Base-by-base conservation (phyloP, 2,888 invertebrate species). In the Hecatera dysodea region DNA sequence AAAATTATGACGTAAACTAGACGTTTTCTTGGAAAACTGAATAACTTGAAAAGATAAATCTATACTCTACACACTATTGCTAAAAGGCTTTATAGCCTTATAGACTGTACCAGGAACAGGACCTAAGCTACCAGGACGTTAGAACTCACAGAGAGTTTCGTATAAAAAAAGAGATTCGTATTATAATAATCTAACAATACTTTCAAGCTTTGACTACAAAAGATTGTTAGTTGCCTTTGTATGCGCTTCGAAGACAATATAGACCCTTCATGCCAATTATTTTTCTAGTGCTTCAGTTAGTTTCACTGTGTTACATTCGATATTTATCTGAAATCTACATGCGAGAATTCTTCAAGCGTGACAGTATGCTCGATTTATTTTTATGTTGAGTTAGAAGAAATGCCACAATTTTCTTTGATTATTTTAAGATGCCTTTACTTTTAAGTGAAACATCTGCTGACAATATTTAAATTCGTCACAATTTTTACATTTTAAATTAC, bases 231-330 rank as follows among this genome's bases (percentile, higher is more conserved):
- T 64, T 48, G 79, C 81, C 88, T 88, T 87, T 87, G 86, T 84
- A 77, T 52, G 55, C 68, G 53, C 46, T 60, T 50, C 44, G 7
- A 68, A 67, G 60, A 79, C 53, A 60, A 60, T 69, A 65, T 65
- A 55, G 44, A 67, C 69, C 70, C 50, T 80, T 80, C 85, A 77
- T 86, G 82, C 86, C 89, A 88, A 90, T 90, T 90, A 89, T 87
- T 86, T 88, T 86, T 81, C 75, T 75, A 82, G 29, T 55, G 61
- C 76, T 59, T 67, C 66, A 57, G 66, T 71, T 59, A 63, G 22
- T 60, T 72, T 65, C 62, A 60, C 39, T 52, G 19, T 62, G 62
- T 56, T 53, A 39, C 24, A 72, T 6, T 63, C 33, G 42, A 61
- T 80, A 52, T 66, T 44, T 64, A 65, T 76, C 50, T 53, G 4